Percentiles rank a stretch among this genome's conserved stretches.
Evolutionary conservation across 2,113 vertebrate genomes (phyloP).

Genomic region (Acrocephalus arundinaceus): DNA sequence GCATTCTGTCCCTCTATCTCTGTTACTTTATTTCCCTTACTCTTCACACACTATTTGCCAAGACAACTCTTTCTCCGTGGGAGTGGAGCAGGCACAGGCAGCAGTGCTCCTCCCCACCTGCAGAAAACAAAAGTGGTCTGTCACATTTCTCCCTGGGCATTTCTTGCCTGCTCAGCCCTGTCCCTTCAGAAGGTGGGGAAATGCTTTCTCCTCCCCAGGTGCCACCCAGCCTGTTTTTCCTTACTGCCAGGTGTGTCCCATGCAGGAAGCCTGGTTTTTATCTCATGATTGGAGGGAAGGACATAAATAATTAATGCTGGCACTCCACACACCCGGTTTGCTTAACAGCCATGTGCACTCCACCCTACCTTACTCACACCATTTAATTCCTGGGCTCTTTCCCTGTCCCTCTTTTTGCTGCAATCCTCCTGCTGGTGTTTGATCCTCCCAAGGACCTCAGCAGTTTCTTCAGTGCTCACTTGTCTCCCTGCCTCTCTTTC

Average conservation of each 20-base stretch:
- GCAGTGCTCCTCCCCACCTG: background rate
- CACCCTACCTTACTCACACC: background rate
- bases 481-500: too few relatives aligned
- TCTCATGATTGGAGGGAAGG: background rate
- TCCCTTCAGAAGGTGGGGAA: background rate
- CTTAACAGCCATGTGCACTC: background rate
- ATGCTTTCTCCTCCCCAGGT: background rate
- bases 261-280: background rate
- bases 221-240: background rate
- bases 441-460: background rate
- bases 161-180: rapidly evolving
- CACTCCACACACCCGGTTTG: background rate
- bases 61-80: background rate
- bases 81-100: background rate
- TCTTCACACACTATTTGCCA: background rate
- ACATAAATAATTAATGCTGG: background rate
- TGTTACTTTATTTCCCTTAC: background rate
- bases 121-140: background rate
- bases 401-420: background rate
- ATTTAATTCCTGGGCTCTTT: background rate
- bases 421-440: background rate
- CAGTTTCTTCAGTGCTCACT: background rate
- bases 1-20: background rate
- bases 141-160: background rate
- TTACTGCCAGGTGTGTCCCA: background rate